Evolutionary conservation across 1,140 invertebrate species (phyloP).

Genomic region (Batillaria attramentaria): DNA sequence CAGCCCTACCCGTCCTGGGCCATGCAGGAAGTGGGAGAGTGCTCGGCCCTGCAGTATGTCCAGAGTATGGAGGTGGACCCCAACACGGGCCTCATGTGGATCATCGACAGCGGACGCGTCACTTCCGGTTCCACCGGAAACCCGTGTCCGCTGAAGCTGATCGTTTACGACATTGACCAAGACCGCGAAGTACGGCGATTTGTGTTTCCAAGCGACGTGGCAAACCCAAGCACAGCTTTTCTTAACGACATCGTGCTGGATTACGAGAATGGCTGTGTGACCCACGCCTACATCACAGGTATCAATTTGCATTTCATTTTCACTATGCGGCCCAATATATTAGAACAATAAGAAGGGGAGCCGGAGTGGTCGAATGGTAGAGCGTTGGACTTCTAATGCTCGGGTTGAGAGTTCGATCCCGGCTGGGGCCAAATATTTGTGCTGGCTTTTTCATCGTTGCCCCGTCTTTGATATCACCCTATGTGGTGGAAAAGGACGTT

Average conservation of each 20-base stretch:
- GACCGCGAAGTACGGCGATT: conserved; percentile 38
- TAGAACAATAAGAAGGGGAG: no score
- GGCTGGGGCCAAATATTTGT: no score
- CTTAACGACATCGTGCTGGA: conserved; percentile 58
- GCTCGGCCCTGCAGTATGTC: conserved; percentile 54
- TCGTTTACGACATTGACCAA: conserved; percentile 55
- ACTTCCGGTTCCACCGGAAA: conserved; percentile 17
- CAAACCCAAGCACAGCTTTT: conserved; percentile 42
- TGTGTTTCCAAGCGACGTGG: conserved; percentile 42
- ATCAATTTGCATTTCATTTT: no score
- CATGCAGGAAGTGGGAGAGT: conserved; percentile 49
- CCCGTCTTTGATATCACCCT: no score
- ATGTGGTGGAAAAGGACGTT: no score
- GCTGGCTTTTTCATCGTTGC: no score
- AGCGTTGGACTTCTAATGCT: no score
- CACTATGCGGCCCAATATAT: no score
- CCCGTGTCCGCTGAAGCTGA: conserved; percentile 53
- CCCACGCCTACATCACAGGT: conserved; percentile 58
- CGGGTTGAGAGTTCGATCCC: no score
- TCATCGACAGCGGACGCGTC: conserved; percentile 50
- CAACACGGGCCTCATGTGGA: conserved; percentile 58
- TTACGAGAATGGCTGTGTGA: conserved; percentile 35
- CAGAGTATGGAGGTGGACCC: conserved; percentile 59
- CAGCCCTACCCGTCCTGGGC: conserved; percentile 55
- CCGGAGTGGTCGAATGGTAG: no score